Evolutionary conservation across 2,113 vertebrate genomes (phyloP), one percentile per base, ranked within the genome.

Genomic region (Prietella phreatophila): DNA sequence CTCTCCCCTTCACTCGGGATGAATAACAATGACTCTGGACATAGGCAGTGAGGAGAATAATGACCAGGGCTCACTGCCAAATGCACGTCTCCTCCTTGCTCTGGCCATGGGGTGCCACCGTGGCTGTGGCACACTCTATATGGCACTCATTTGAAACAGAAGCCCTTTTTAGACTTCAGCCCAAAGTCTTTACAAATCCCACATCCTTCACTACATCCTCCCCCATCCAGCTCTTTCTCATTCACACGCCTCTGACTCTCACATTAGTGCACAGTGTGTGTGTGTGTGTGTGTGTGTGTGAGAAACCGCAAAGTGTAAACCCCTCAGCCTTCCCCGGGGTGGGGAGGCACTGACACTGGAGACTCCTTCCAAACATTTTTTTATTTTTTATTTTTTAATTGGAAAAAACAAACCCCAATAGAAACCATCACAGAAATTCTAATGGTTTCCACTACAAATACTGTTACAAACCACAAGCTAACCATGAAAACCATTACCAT

Each of bases 11-110:
- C 93, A 93, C 95, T 95, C 89, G 92, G 94, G 63, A 93, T 93
- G 95, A 95, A 96, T 96, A 95, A 95, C 94, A 96, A 96, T 95
- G 95, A 95, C 95, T 22, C 86, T 94, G 93, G 95, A 82, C 55
- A 95, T 94, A 90, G 93, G 89, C 92, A 92, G 89, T 90, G 90
- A 91, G 90, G 87, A 94, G 94, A 94, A 94, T 94, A 95, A 95
- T 94, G 93, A 94, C 93, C 91, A 93, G 87, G 93, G 92, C 93
- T 93, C 93, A 93, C 84, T 90, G 89, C 88, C 92, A 92, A 85
- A 85, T 5, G 1, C 55, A 56, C 42, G 33, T 42, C 67, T 60
- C 20, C 33, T 85, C 69, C 84, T 53, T 75, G 15, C 53, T 42
- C 42, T 39, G n/a, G 69, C 13, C 53, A 5, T 1, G 3, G 69